phyloP scores from a whole-genome alignment of 2,888 invertebrate species.

The Leucophora obtusa region DNA sequence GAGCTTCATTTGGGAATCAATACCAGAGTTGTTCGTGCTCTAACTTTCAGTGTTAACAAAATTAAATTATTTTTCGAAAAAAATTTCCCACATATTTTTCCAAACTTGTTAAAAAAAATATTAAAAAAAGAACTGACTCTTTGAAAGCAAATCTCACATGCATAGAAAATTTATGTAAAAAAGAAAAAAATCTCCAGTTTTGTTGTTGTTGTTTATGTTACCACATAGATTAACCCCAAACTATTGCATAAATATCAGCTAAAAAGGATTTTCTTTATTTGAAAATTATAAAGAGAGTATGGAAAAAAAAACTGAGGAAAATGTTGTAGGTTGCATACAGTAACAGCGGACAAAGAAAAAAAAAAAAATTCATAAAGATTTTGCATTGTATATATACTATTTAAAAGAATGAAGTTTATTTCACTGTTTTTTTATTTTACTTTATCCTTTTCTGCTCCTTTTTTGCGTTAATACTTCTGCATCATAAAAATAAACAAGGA shows the following conservation, averaged over 20 bases:
- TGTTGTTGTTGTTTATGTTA: not conserved
- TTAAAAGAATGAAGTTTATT: not conserved
- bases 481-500: conserved; percentile 21
- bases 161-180: not conserved
- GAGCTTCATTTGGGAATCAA: no score
- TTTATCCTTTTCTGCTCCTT: not conserved
- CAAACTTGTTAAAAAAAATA: no score
- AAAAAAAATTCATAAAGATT: not conserved
- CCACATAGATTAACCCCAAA: not conserved
- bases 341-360: not conserved
- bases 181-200: not conserved
- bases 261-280: conserved; percentile 3
- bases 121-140: no score
- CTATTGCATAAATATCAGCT: not conserved
- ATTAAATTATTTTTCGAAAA: no score
- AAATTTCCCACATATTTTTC: no score
- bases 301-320: not conserved
- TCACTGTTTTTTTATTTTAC: not conserved
- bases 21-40: no score
- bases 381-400: not conserved
- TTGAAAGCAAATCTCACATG: no score
- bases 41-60: no score
- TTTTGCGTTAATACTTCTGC: conserved; percentile 1
- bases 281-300: not conserved
- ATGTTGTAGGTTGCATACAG: not conserved